A percentile compares a stretch with the other conserved stretches of the same genome.
Evolutionary conservation across 2,797 vertebrate genomes (phyloP).

Genomic region (Lophius americanus): DNA sequence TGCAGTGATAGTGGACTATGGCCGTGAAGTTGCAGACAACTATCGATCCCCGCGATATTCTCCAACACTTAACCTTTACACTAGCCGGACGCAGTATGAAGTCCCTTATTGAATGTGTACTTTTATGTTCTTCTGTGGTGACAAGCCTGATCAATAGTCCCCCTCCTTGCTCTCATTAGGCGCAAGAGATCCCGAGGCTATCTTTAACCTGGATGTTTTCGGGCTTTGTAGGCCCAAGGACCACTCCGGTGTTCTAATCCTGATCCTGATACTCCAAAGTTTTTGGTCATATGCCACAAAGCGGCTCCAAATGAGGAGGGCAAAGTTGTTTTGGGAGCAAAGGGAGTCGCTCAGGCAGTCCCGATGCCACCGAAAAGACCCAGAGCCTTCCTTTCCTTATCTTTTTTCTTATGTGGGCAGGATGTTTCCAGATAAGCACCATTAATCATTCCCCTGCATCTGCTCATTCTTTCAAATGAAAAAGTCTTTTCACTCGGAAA

Average conservation of each 20-base stretch:
- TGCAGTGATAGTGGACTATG: conserved; percentile 68
- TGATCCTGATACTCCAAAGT: too few species aligned
- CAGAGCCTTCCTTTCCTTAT: conserved; percentile 49
- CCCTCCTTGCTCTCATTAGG: conserved; percentile 80
- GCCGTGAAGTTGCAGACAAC: conserved; percentile 80
- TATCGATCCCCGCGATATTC: conserved; percentile 86
- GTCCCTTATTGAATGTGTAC: conserved; percentile 88
- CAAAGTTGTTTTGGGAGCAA: conserved; percentile 15
- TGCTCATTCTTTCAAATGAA: conserved; percentile 81
- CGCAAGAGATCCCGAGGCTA: conserved; percentile 54
- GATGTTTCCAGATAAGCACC: conserved; percentile 76
- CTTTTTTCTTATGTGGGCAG: conserved; percentile 76
- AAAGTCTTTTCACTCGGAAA: conserved; percentile 71
- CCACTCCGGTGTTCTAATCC: background rate
- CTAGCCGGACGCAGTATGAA: conserved; percentile 84
- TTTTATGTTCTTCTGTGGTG: conserved; percentile 85
- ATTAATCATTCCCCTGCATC: conserved; percentile 83
- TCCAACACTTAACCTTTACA: conserved; percentile 89
- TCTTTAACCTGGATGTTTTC: conserved; percentile 42
- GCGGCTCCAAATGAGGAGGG: background rate
- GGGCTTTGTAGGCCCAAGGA: background rate
- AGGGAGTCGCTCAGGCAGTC: conserved; percentile 26
- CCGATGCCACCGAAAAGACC: conserved; percentile 43
- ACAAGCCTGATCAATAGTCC: conserved; percentile 83
- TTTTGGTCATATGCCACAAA: conserved; percentile 7